Base-by-base conservation (phyloP, 2,113 vertebrate species). In the Danionella cerebrum region DNA sequence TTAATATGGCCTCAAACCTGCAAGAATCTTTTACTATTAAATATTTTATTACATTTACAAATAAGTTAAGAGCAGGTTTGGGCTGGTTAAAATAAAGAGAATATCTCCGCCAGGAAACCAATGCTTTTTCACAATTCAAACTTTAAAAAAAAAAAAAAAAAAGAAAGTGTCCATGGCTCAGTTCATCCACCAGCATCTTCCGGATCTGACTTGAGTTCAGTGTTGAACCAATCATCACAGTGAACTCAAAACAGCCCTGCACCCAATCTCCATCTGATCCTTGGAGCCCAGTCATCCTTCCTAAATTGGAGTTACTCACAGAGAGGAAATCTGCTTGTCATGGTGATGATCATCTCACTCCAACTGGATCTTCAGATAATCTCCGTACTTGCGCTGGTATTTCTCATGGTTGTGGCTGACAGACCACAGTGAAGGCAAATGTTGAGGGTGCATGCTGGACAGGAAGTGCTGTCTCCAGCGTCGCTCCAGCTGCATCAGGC, bases 381-480 rank as follows among this genome's bases (percentile, higher is more conserved):
- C 91, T 24, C 96, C 91, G 0, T 93, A 93, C 14, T 94, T 98
- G 67, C 87, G 90, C 76, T 98, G 86, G 57, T 98, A 88, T 87
- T 98, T 98, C 75, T 76, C 70, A 74, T 98, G 96, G 83, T 98
- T 99, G 76, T 99, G 94, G 77, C 88, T 82, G 39, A 98, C 89
- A 1, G 93, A 91, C 96, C 96, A 99, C 35, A 95, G 90, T 4
- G 91, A 88, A 1, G 95, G 95, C 29, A 99, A 91, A 82, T 93
- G 83, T 33, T 75, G 87, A 6, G 96, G 96, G 67, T 83, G 84
- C 95, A 98, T 98, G 80, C 80, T 84, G 81, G 85, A 85, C 81
- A 99, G 87, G 80, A 99, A 99, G 79, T 99, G 96, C 80, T 95
- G 92, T 29, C 96, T 84, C 96, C 96, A 98, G 63, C 90, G 91